Conservation (phyloP, 2,888 invertebrate species). For the Glyphotaelius pellucidus region DNA sequence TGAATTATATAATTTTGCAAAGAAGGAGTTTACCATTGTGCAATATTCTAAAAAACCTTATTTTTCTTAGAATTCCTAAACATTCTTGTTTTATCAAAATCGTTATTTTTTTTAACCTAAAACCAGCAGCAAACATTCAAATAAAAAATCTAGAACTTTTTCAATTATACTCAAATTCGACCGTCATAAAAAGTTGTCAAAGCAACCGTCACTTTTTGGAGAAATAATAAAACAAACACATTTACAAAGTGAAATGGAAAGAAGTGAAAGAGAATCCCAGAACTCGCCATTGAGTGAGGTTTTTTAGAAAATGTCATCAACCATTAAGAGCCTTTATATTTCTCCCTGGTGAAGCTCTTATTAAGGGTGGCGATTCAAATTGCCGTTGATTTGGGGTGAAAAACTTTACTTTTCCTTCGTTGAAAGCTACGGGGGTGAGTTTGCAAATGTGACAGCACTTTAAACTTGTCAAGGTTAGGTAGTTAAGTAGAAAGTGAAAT, state of each 20-base stretch:
- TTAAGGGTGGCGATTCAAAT: slow-evolving; percentile 63
- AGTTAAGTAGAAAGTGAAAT: slow-evolving; percentile 32
- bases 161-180: neutral
- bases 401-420: slow-evolving; percentile 46
- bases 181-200: slow-evolving; percentile 36
- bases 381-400: slow-evolving; percentile 40
- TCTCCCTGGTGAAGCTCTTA: slow-evolving; percentile 57
- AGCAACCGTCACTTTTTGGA: slow-evolving; percentile 16
- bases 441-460: slow-evolving; percentile 64
- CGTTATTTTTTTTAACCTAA: neutral
- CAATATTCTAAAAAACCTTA: neutral
- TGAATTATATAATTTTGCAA: no score
- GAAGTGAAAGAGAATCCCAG: slow-evolving; percentile 45
- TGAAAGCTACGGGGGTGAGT: slow-evolving; percentile 40
- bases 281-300: slow-evolving; percentile 29
- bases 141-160: slow-evolving; percentile 4
- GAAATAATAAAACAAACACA: slow-evolving; percentile 43
- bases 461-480: slow-evolving; percentile 42
- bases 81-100: neutral
- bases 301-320: slow-evolving; percentile 60
- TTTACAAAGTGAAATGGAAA: slow-evolving; percentile 43
- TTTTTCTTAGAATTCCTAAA: neutral
- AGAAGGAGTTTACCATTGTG: neutral
- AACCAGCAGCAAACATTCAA: neutral
- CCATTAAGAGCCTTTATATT: slow-evolving; percentile 61